A percentile compares a stretch with the other conserved stretches of the same genome.
Evolutionary conservation across 2,888 invertebrate genomes (phyloP).

Genomic region (Gortyna flavago): DNA sequence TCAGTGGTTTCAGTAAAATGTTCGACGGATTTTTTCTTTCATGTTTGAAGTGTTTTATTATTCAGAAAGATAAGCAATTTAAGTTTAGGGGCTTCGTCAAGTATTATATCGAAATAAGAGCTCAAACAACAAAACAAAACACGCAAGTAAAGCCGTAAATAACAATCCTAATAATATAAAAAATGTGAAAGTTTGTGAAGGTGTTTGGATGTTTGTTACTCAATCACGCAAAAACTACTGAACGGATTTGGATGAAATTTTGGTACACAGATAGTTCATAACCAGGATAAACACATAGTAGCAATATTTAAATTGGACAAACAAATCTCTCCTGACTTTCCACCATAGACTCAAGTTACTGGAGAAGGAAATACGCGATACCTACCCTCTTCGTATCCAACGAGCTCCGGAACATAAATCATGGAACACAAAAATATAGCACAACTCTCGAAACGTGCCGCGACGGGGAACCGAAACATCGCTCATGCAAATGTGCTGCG

Average conservation of each 20-base stretch:
- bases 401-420: conserved; percentile 45
- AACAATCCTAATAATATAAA: too few species aligned
- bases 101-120: not conserved
- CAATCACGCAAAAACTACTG: too few species aligned
- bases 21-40: not conserved
- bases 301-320: conserved; percentile 1
- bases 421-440: conserved; percentile 34
- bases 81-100: not conserved
- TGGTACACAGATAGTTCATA: too few species aligned
- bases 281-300: too few species aligned
- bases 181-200: too few species aligned
- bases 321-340: not conserved
- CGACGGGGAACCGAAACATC: conserved; percentile 33
- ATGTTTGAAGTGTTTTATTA: conserved; percentile 12
- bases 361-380: conserved; percentile 17
- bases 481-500: conserved; percentile 42
- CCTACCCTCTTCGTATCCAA: conserved; percentile 5
- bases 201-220: too few species aligned
- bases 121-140: not conserved
- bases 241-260: too few species aligned
- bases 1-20: not conserved
- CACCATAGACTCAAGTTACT: not conserved
- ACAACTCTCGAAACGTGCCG: conserved; percentile 33
- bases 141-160: not conserved
- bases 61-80: conserved; percentile 5